Evolutionary conservation across 2,888 invertebrate genomes (phyloP), one percentile per base, ranked within the genome.

Genomic region (Nebria brevicollis): DNA sequence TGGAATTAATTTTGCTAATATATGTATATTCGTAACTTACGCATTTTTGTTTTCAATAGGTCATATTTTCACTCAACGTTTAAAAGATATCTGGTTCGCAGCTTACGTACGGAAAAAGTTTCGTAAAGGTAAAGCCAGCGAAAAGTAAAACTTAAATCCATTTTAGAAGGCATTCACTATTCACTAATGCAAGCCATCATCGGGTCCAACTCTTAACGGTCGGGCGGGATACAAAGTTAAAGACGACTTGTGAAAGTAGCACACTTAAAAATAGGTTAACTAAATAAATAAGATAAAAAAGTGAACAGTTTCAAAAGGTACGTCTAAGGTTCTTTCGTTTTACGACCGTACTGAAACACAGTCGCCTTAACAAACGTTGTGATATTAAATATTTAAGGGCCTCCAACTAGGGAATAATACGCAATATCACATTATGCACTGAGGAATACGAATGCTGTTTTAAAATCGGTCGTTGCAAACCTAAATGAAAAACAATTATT

Each of bases 211-310:
- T 26, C 20, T 68, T 68, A 25, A 68, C 75, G 75, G 76, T 13
- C 34, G 42, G 6, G 42, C 34, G 54, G 54, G 54, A 15, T 41
- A 25, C 26, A 68, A 68, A 13, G 66, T 66, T 20, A 15, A 74
- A 34, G 66, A 76, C 76, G 64, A 68, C 10, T 76, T 41, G 76
- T 26, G 15, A 64, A 77, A 77, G 77, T 76, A 66, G 66, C 76
- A 74, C 79, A 75, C 68, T 79, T 66, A 66, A 66, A 79, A 75
- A 74, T 79, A 66, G 79, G 75, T 74, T 74, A 75, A 74, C 43
- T 79, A 74, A 79, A 79, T 34, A 79, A 74, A 79, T 54, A 11
- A 54, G 13, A 54, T 54, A 54, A 54, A 54, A 54, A 54, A 54
- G 34, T 34, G 34, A 34, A 4, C 34, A 2, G 54, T 54, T 54